Evolutionary conservation across 2,888 invertebrate genomes (phyloP), one percentile per base, ranked within the genome.

Genomic region (Tyria jacobaeae): DNA sequence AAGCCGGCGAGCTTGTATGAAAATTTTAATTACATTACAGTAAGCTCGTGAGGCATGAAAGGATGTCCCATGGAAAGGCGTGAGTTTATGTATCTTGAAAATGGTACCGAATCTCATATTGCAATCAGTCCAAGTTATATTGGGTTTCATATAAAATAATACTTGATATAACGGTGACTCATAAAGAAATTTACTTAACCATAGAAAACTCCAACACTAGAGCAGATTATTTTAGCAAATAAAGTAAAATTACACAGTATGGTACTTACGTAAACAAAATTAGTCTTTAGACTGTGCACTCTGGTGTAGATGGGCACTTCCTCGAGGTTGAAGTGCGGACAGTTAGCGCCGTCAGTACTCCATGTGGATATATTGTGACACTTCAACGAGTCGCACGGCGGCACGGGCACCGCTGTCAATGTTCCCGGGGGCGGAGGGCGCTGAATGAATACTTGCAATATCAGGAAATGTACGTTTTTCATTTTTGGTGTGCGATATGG

Each of bases 211-310:
- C n/a, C n/a, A n/a, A n/a, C n/a, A n/a, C n/a, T n/a, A n/a, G n/a
- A n/a, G n/a, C 6, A 17, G 17, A 41, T 6, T 15, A 17, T 9
- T 39, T n/a, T 39, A 39, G 15, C n/a, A 35, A 35, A 35, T 14
- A 12, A 14, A 41, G 14, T 25, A 39, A n/a, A 41, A 12, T 5
- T 10, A 52, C 6, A 58, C 9, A 6, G 17, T 41, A 41, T 1
- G 21, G 21, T 76, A 95, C 96, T 95, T 88, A 98, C 97, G 89
- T 97, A 96, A 70, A 97, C 96, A 87, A 98, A 98, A 88, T 97
- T 97, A 2, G 97, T 97, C 72, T 96, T 96, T 54, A 98, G 91
- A 84, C 97, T 96, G 89, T 98, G 97, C 55, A 97, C 94, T 72
- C 97, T 96, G 1, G 97, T 96, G 80, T 95, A 96, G 24, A 97